Evolutionary conservation across 2,888 invertebrate genomes (phyloP).

Genomic region (Strigamia crassipes): DNA sequence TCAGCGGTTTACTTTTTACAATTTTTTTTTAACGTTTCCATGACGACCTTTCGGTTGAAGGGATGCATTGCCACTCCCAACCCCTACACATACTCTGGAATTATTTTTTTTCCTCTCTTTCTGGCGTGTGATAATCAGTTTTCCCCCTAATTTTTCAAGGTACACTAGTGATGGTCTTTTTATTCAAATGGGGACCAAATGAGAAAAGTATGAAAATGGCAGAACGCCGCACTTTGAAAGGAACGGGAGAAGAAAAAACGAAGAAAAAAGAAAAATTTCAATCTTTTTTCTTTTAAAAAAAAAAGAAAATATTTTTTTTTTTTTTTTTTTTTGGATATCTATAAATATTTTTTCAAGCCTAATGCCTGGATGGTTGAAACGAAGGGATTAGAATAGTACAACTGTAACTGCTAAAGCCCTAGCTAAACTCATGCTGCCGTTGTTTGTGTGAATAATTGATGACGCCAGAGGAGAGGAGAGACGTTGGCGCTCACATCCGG

Average conservation of each 20-base stretch:
- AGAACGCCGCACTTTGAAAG: conserved; percentile 9
- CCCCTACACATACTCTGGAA: neutral
- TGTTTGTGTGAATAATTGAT: neutral
- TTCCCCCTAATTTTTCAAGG: conserved; percentile 45
- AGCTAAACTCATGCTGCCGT: neutral
- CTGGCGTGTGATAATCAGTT: conserved; percentile 23
- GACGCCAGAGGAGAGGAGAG: neutral
- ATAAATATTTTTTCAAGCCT: no score
- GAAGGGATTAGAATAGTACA: no score
- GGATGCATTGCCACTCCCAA: neutral
- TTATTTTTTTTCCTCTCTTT: neutral
- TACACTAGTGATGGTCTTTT: conserved; percentile 43
- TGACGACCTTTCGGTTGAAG: neutral
- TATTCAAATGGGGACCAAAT: conserved; percentile 45
- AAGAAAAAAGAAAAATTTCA: neutral
- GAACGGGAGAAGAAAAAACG: neutral
- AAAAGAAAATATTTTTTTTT: no score
- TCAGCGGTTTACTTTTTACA: neutral
- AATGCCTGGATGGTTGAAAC: no score
- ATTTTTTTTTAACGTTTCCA: neutral
- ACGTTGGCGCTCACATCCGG: neutral
- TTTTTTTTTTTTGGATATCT: no score
- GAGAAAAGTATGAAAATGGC: conserved; percentile 46
- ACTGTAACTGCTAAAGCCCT: neutral
- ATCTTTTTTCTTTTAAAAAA: neutral